Base-by-base conservation (phyloP, 2,797 vertebrate species). In the Sylvia borin region DNA sequence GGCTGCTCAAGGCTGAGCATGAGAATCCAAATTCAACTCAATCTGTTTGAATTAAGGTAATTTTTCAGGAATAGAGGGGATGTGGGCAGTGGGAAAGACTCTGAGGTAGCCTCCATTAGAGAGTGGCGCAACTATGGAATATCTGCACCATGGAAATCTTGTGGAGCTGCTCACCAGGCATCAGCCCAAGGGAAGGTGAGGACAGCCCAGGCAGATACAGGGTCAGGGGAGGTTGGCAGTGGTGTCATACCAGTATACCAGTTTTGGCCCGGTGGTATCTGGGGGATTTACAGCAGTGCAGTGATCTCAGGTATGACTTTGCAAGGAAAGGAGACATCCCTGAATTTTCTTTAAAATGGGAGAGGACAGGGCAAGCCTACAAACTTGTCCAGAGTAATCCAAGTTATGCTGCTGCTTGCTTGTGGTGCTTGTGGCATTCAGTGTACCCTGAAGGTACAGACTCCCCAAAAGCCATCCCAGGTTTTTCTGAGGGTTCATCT, bases 121-220 rank as follows among this genome's bases (percentile, higher is more conserved):
- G 0, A 51, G 18, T 4, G 36, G 13, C 79, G 34, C 43, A 53
- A 48, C 32, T 38, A 1, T 29, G 27, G 74, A 58, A 14, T 21
- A 16, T 34, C 48, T 5, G 1, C 34, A 42, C 15, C 6, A 9
- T 3, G 22, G 24, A 65, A 65, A 58, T 1, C 4, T 11, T 32
- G 29, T 31, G 67, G 55, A 88, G 55, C 43, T 76, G 67, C 72
- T 72, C 36, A 22, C 8, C 55, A 50, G 57, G 27, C 43, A 47
- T 3, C 0, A 0, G 19, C 8, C 27, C 1, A 0, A 21, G 40
- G 32, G 20, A 34, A 58, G 32, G 16, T 25, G 31, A 27, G 58
- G 8, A 48, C 13, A 65, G 34, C 22, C 31, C 32, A 9, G 29
- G 32, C 11, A 42, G 40, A 4, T 6, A 4, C 0, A 0, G 19